Conservation (phyloP, 2,888 invertebrate species). For the Pammene fasciana region DNA sequence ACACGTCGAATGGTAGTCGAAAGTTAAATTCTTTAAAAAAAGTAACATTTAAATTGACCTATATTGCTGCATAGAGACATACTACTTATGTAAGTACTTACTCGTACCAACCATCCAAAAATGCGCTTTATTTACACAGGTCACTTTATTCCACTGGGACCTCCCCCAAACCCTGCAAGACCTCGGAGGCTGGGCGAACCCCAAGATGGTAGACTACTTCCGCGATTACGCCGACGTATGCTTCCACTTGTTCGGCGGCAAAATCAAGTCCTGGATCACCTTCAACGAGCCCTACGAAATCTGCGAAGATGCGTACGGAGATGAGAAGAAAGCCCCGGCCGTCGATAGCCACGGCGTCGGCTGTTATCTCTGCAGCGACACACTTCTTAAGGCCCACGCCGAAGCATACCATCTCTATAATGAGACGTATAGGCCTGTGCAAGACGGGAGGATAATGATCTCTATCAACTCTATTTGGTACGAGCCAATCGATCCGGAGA, state of each 20-base stretch:
- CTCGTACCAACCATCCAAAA: not conserved
- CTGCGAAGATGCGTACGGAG: conserved; percentile 82
- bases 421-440: conserved; percentile 79
- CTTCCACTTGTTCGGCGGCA: conserved; percentile 81
- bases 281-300: conserved; percentile 86
- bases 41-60: too few species aligned
- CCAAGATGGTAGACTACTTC: conserved; percentile 80
- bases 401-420: conserved; percentile 86
- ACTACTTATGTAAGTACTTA: too few species aligned
- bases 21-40: too few species aligned
- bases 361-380: conserved; percentile 86
- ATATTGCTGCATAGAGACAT: too few species aligned
- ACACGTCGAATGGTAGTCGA: too few species aligned
- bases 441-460: conserved; percentile 82
- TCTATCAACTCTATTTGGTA: conserved; percentile 82
- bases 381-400: conserved; percentile 86
- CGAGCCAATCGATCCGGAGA: conserved; percentile 72
- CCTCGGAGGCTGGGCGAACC: conserved; percentile 82
- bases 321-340: conserved; percentile 79
- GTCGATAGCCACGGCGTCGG: conserved; percentile 82
- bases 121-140: conserved; percentile 56
- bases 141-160: conserved; percentile 88
- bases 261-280: conserved; percentile 87
- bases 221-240: conserved; percentile 82
- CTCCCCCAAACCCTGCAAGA: conserved; percentile 84